A percentile compares a stretch with the other conserved stretches of the same genome.
Evolutionary conservation across 2,113 vertebrate genomes (phyloP).

Genomic region (Chiloscyllium plagiosum): DNA sequence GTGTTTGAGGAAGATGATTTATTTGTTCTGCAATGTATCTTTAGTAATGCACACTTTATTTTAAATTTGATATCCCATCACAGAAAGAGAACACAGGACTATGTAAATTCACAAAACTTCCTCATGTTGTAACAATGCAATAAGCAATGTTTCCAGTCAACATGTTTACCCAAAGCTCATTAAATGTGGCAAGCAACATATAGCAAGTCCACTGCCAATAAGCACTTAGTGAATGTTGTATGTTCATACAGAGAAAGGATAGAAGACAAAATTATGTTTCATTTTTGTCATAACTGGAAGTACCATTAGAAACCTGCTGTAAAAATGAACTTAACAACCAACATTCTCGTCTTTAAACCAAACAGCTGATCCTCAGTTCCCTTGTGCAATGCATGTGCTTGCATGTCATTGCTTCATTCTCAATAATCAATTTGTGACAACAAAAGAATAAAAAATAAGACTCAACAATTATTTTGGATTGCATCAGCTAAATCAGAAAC

Average conservation of each 20-base stretch:
- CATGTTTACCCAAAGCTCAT: not conserved
- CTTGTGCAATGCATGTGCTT: not conserved
- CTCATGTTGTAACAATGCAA: not conserved
- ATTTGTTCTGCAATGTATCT: not conserved
- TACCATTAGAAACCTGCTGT: not conserved
- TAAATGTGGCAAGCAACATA: not conserved
- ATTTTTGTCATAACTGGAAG: not conserved
- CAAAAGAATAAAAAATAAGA: not conserved
- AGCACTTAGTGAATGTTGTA: too few species aligned
- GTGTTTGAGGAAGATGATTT: not conserved
- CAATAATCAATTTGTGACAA: not conserved
- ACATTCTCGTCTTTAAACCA: not conserved
- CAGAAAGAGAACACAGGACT: not conserved
- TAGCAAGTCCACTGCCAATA: not conserved
- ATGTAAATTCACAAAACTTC: not conserved
- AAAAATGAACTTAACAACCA: not conserved
- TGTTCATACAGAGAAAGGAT: not conserved
- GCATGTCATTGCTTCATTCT: constrained; percentile 1
- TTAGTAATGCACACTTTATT: not conserved
- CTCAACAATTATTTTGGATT: not conserved
- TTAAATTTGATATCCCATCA: not conserved
- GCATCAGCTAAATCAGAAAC: not conserved
- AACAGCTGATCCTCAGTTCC: not conserved
- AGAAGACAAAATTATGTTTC: not conserved
- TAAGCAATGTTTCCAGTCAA: not conserved